Conservation (phyloP, 2,888 invertebrate genomes). For the Quadriops clusia region DNA sequence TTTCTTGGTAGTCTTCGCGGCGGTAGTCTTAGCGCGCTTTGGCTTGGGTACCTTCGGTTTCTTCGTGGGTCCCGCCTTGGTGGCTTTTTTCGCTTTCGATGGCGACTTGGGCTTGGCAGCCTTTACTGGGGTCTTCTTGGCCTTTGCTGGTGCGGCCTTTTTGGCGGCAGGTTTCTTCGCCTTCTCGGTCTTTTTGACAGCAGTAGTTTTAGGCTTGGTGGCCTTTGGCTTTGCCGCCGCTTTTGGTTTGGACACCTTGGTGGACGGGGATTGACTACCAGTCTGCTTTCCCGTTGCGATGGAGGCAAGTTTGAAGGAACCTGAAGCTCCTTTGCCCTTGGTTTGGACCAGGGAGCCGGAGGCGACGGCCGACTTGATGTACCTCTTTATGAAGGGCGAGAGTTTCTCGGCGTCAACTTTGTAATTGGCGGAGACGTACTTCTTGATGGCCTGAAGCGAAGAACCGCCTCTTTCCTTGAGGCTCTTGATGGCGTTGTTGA, state of each 20-base stretch:
- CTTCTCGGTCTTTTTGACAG: constrained; percentile 11
- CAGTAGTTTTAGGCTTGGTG: constrained; percentile 12
- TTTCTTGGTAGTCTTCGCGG: constrained; percentile 9
- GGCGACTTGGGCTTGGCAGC: constrained; percentile 21
- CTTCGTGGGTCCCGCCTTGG: constrained; percentile 29
- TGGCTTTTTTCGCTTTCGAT: constrained; percentile 30
- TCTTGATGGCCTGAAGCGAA: constrained; percentile 47
- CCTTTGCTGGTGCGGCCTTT: constrained; percentile 18
- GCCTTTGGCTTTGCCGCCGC: constrained; percentile 12
- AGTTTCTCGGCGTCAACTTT: constrained; percentile 47
- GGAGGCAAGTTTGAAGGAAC: constrained; percentile 37
- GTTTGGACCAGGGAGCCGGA: constrained; percentile 42
- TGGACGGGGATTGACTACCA: constrained; percentile 8
- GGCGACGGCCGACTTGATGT: constrained; percentile 44
- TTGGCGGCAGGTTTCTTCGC: constrained; percentile 21
- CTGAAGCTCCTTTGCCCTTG: constrained; percentile 44
- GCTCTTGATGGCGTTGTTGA: constrained; percentile 42
- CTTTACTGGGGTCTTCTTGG: constrained; percentile 14
- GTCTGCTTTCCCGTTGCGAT: constrained; percentile 11
- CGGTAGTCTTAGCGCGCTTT: constrained; percentile 3
- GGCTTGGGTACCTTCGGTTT: constrained; percentile 15
- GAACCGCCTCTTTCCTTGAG: constrained; percentile 48
- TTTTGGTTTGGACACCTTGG: constrained; percentile 17
- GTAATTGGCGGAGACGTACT: constrained; percentile 48
- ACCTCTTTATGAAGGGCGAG: constrained; percentile 47